Base-by-base conservation (phyloP, 1,140 invertebrate species). In the Drosophila nikananu region DNA sequence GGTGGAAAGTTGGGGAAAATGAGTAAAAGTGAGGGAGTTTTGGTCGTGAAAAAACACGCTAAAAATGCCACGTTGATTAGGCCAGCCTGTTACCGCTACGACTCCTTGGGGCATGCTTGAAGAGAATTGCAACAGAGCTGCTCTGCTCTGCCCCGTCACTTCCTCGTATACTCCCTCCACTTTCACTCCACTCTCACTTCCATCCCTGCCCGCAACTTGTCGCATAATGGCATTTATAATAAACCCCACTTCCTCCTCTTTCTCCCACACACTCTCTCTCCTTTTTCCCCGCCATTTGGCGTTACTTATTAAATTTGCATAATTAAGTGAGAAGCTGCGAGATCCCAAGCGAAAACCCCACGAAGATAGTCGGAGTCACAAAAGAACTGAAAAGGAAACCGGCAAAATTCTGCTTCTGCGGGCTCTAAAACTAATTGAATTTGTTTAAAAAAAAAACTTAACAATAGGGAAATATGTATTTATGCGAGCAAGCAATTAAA, bases 291-390 rank as follows among this genome's bases (percentile, higher is more conserved):
- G 49, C 46, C 63, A 86, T 81, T 79, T 82, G 70, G 70, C 83
- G 62, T 86, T 73, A 83, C 80, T 87, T 86, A 87, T 83, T 87
- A 87, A 87, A 87, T 87, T 87, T 87, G 81, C 83, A 87, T 87
- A 87, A 87, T 87, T 87, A 89, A 87, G 83, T 87, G 83, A 64
- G 77, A 83, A 83, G 70, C 70, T 74, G 58, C 77, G 61, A 74
- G 61, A 74, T 68, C 54, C 63, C 62, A 60, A 58, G 70, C 65
- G 64, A 48, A 55, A 76, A 64, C 46, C 54, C 25, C 5, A 32
- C 27, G 5, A 32, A 42, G 52, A 65, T 25, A 64, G 32, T 27
- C 23, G 25, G 27, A 39, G 27, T 35, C 8, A 15, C 3, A 63
- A 21, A 21, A 19, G 15, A 39, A 57, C 13, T 25, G 15, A 32